A percentile compares a stretch with the other conserved stretches of the same genome.
phyloP scores from a whole-genome alignment of 2,888 invertebrate genomes.

The Hyles lineata region DNA sequence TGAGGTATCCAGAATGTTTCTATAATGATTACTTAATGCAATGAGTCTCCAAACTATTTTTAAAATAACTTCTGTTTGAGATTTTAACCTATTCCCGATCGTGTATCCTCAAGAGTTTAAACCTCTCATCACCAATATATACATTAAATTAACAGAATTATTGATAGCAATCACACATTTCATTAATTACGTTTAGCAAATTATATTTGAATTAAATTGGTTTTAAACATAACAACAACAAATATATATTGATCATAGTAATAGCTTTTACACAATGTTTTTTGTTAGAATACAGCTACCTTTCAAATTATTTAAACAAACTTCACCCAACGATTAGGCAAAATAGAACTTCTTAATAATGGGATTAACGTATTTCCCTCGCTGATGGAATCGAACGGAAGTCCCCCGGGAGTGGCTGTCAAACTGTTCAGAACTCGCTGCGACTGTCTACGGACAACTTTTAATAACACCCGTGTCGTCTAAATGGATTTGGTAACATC shows the following conservation, averaged over 20 bases:
- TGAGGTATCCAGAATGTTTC: too few relatives aligned
- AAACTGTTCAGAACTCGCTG: constrained; percentile 71
- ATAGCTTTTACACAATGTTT: background rate
- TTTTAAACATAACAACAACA: background rate
- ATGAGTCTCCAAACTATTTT: too few relatives aligned
- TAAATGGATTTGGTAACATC: constrained; percentile 74
- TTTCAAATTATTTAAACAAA: constrained; percentile 1
- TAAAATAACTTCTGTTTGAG: too few relatives aligned
- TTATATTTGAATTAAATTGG: too few relatives aligned
- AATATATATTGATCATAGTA: background rate
- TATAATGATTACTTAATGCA: too few relatives aligned
- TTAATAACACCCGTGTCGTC: constrained; percentile 81
- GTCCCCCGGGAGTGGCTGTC: constrained; percentile 71
- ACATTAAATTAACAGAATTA: too few relatives aligned
- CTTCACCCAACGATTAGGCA: constrained; percentile 47
- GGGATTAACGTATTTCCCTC: constrained; percentile 78
- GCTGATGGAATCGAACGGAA: constrained; percentile 73
- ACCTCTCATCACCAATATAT: too few relatives aligned
- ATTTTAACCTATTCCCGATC: too few relatives aligned
- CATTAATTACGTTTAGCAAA: too few relatives aligned
- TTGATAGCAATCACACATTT: too few relatives aligned
- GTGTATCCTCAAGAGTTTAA: too few relatives aligned
- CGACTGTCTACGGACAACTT: constrained; percentile 77
- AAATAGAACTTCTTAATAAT: constrained; percentile 67
- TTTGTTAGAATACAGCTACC: background rate